Percentiles rank a stretch among this genome's conserved stretches.
These are phyloP conservation scores for Morpho deidamia DNA, from an alignment of 2,888 invertebrate genomes.

Conservation along the genomic window DNA sequence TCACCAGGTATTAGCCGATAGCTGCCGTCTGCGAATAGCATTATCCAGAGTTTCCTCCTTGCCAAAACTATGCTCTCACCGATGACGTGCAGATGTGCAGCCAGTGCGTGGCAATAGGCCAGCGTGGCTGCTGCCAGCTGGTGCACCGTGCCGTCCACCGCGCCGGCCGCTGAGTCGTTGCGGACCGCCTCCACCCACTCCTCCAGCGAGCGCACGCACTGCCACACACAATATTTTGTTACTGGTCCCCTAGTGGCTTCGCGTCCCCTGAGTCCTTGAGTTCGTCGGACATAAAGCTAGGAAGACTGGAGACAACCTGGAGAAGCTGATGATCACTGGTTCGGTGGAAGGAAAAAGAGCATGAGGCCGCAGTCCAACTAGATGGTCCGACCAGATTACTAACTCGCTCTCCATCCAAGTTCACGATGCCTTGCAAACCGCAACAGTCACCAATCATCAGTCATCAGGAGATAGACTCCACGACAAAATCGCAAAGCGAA, in stretches of 20 bases:
- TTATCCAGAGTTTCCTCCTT: too few species aligned
- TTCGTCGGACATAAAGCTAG: too few species aligned
- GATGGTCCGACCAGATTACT: too few species aligned
- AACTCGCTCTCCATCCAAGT: too few species aligned
- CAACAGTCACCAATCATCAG: too few species aligned
- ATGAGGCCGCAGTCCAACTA: conserved; percentile 37
- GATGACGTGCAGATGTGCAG: conserved; percentile 87
- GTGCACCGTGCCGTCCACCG: conserved; percentile 98
- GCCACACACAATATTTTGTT: neutral
- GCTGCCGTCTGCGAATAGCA: too few species aligned
- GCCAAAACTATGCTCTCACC: conserved; percentile 46
- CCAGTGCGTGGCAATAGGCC: conserved; percentile 92
- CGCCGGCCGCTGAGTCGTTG: conserved; percentile 87
- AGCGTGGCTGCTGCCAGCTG: conserved; percentile 96
- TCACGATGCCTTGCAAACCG: too few species aligned
- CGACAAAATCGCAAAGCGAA: too few species aligned
- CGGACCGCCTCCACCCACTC: conserved; percentile 95
- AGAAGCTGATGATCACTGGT: conserved; percentile 39
- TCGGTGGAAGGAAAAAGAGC: conserved; percentile 34
- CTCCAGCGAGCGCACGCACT: conserved; percentile 94
- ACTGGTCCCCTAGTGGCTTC: neutral
- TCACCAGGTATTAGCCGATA: too few species aligned
- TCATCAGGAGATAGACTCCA: too few species aligned
- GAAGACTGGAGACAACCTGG: too few species aligned
- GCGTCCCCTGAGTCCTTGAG: neutral